Evolutionary conservation across 2,797 vertebrate species (phyloP).

Genomic region (Liasis olivaceus): DNA sequence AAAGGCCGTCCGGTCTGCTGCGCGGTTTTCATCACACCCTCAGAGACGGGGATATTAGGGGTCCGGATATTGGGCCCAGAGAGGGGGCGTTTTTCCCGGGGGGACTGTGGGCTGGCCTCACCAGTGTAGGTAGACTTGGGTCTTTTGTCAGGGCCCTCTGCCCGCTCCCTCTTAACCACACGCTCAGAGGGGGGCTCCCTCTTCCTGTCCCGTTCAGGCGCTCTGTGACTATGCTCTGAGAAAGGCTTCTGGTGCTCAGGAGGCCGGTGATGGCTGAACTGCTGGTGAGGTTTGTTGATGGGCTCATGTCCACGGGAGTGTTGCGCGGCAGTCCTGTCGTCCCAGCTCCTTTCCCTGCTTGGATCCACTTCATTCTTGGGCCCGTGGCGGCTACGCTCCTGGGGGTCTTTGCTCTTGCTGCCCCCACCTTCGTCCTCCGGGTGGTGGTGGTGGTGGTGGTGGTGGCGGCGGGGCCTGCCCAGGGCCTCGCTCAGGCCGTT

Average conservation of each 20-base stretch:
- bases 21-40: conserved; percentile 79
- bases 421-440: background rate
- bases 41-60: conserved; percentile 79
- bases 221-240: conserved; percentile 67
- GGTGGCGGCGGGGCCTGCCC: background rate
- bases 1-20: conserved; percentile 84
- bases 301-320: conserved; percentile 85
- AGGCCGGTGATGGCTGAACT: conserved; percentile 62
- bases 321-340: conserved; percentile 60
- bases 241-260: conserved; percentile 46
- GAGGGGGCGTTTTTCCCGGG: conserved; percentile 88
- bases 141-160: conserved; percentile 76
- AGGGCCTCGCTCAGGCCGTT: conserved; percentile 62
- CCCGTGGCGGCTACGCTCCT: background rate
- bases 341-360: conserved; percentile 59
- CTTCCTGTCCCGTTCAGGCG: conserved; percentile 44
- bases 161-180: conserved; percentile 60
- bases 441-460: background rate
- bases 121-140: conserved; percentile 84
- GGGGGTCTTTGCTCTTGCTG: background rate
- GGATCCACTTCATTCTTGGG: conserved; percentile 58
- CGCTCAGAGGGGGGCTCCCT: conserved; percentile 66
- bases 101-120: conserved; percentile 76
- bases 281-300: conserved; percentile 54
- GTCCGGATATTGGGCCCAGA: conserved; percentile 88